These are phyloP conservation scores for Bombyx mandarina DNA, from an alignment of 1,140 invertebrate genomes.

Conservation along the genomic window DNA sequence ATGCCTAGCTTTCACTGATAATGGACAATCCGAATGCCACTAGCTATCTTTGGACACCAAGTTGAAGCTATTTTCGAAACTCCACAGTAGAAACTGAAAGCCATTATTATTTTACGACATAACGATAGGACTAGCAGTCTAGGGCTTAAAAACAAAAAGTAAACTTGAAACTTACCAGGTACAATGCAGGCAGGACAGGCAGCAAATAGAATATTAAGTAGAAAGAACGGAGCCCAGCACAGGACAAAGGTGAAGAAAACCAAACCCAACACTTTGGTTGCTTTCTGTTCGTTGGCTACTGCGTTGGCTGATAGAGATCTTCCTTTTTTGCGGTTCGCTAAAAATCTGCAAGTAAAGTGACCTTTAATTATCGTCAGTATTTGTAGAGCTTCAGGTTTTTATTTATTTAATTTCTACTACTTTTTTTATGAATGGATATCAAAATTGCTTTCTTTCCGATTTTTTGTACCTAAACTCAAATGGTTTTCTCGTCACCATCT, in stretches of 20 bases:
- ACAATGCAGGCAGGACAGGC: constrained; percentile 80
- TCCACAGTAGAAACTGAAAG: no score
- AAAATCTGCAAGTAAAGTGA: constrained; percentile 67
- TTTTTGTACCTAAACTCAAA: no score
- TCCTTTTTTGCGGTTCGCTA: constrained; percentile 76
- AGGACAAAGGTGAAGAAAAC: constrained; percentile 93
- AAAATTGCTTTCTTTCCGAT: no score
- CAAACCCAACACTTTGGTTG: constrained; percentile 86
- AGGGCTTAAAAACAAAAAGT: background rate
- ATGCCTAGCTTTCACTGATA: no score
- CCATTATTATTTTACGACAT: no score
- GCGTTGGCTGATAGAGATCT: constrained; percentile 80
- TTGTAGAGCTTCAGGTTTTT: no score
- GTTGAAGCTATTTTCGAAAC: no score
- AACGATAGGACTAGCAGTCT: background rate
- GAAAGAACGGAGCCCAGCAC: constrained; percentile 93
- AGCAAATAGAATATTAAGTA: constrained; percentile 86
- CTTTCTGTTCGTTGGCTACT: constrained; percentile 87
- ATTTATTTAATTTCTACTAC: no score
- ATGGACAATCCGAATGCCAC: no score
- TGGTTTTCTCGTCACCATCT: no score
- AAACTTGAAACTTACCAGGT: constrained; percentile 60
- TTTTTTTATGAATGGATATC: no score
- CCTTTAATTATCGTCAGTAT: background rate
- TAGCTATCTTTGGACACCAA: no score